These are phyloP conservation scores for Apocrypta bakeri DNA, from an alignment of 1,140 invertebrate genomes.

Conservation along the genomic window DNA sequence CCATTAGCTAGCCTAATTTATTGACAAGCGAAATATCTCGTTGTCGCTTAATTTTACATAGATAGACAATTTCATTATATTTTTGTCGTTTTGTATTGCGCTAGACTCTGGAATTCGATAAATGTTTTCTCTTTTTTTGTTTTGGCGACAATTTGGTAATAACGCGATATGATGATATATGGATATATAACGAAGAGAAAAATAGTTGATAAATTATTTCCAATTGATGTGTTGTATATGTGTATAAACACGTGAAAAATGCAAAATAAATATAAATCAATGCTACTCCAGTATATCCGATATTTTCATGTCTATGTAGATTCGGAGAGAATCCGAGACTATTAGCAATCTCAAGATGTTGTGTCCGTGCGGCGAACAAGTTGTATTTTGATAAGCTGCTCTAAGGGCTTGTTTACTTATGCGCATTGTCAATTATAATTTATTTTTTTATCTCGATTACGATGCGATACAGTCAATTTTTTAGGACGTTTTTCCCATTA, in stretches of 20 bases:
- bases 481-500: neutral
- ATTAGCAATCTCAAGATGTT: conserved; percentile 1
- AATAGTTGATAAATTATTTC: neutral
- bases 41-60: conserved; percentile 18
- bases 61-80: conserved; percentile 44
- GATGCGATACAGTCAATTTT: neutral
- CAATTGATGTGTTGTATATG: conserved; percentile 14
- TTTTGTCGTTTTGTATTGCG: conserved; percentile 1
- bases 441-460: conserved; percentile 25
- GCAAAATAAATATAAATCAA: neutral
- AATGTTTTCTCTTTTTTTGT: no score
- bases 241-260: neutral
- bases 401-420: conserved; percentile 8
- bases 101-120: conserved; percentile 26
- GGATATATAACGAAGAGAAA: neutral
- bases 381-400: neutral
- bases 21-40: neutral
- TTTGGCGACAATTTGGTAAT: neutral
- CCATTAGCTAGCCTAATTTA: conserved; percentile 39
- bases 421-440: conserved; percentile 21
- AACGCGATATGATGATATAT: neutral
- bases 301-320: neutral
- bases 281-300: neutral
- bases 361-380: neutral
- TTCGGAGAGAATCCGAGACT: neutral